phyloP scores from a whole-genome alignment of 2,888 invertebrate species.

The Anthoptus insignis region DNA sequence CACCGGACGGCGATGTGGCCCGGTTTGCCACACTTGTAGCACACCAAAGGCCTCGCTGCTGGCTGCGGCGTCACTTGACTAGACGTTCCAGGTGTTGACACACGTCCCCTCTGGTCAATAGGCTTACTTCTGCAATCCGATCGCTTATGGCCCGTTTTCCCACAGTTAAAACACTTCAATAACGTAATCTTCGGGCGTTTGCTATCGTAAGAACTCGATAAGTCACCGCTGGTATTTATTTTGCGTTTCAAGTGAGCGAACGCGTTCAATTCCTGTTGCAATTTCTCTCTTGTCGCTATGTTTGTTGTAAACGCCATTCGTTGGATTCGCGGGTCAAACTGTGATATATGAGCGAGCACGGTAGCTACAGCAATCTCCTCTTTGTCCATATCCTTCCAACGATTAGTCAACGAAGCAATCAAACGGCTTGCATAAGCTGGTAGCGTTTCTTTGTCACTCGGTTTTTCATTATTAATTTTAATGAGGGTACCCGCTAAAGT shows the following conservation, averaged over 20 bases:
- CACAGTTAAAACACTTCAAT: conserved; percentile 41
- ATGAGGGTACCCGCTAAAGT: conserved; percentile 36
- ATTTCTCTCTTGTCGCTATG: conserved; percentile 17
- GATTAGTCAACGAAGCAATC: conserved; percentile 19
- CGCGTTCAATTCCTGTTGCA: conserved; percentile 34
- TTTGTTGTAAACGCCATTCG: conserved; percentile 36
- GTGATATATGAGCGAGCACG: conserved; percentile 36
- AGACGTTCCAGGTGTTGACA: background rate
- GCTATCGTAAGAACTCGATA: no score
- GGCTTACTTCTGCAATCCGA: conserved; percentile 27
- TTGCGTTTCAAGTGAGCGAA: conserved; percentile 30
- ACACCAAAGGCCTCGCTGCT: conserved; percentile 9
- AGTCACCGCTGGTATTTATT: no score
- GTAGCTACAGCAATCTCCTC: conserved; percentile 39
- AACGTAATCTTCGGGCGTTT: background rate
- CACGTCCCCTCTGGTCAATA: background rate
- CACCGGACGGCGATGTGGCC: conserved; percentile 34
- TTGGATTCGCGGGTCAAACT: conserved; percentile 27
- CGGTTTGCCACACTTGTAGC: conserved; percentile 29
- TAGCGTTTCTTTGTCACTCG: conserved; percentile 34
- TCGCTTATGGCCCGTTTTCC: conserved; percentile 39
- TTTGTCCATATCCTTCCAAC: conserved; percentile 35
- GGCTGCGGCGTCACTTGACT: conserved; percentile 13
- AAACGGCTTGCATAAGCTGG: conserved; percentile 33
- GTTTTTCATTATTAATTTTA: conserved; percentile 16